phyloP scores from a whole-genome alignment of 2,888 invertebrate genomes.

The Tachystola acroxantha region DNA sequence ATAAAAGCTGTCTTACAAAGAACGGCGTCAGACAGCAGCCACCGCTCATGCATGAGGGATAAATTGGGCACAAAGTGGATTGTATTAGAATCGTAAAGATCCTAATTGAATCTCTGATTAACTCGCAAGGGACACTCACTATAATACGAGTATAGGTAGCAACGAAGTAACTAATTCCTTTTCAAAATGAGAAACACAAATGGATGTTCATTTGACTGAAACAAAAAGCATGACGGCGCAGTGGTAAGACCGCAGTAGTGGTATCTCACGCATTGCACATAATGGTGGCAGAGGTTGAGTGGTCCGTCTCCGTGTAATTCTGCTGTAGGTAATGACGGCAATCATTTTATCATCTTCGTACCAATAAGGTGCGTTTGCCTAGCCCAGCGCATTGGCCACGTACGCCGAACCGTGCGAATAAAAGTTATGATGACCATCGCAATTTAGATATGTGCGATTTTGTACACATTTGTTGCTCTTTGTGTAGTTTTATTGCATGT shows the following conservation, averaged over 20 bases:
- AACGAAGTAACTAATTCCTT: too few relatives aligned
- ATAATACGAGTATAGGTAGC: too few relatives aligned
- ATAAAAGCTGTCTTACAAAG: too few relatives aligned
- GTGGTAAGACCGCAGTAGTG: not conserved
- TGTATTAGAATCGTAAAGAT: too few relatives aligned
- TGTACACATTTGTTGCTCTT: not conserved
- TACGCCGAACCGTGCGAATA: conserved; percentile 50
- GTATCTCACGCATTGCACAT: conserved; percentile 55
- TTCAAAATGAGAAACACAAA: too few relatives aligned
- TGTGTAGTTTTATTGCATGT: not conserved
- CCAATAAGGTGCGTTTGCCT: conserved; percentile 55
- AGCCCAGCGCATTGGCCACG: conserved; percentile 29
- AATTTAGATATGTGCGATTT: not conserved
- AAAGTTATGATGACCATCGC: conserved; percentile 5
- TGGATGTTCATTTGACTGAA: not conserved
- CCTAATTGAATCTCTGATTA: too few relatives aligned
- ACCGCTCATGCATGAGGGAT: too few relatives aligned
- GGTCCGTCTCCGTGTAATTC: conserved; percentile 52
- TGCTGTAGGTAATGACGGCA: conserved; percentile 65
- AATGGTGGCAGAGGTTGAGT: conserved; percentile 29
- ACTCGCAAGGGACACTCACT: too few relatives aligned
- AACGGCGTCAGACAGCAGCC: too few relatives aligned
- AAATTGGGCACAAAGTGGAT: too few relatives aligned
- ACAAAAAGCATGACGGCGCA: conserved; percentile 16
- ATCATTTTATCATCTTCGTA: conserved; percentile 72